Evolutionary conservation across 2,113 vertebrate genomes (phyloP), one percentile per base, ranked within the genome.

Genomic region (Scolopax mira): DNA sequence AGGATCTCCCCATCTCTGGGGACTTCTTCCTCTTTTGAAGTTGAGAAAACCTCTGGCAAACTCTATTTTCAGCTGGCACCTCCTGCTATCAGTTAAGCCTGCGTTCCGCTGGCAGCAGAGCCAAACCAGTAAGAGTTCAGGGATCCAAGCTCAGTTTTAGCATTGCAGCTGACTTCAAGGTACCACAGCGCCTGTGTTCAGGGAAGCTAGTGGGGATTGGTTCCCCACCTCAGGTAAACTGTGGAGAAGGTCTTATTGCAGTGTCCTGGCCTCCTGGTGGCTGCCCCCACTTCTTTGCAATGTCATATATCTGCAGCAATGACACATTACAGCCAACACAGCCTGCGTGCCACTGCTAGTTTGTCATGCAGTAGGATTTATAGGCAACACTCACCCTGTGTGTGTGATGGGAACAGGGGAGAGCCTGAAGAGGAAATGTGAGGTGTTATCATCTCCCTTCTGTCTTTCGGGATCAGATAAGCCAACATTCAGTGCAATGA

Each of bases 241-340:
- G 3, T 13, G 12, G 11, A 75, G 21, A 75, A n/a, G 28, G 31
- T 33, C 31, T 19, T n/a, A 4, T 13, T 3, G 0, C 1, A 1
- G 22, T 25, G 13, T 44, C 30, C 30, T 60, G 21, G 11, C 22
- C 37, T 25, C 2, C 28, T 17, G 37, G 12, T 70, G 41, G 35
- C 64, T 81, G 23, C 14, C 4, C 27, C 28, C 9, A 35, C 39
- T 52, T 61, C 54, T 42, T 81, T 48, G 39, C 22, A 41, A 28
- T 15, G n/a, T 27, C 81, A 69, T 72, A 42, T 19, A 85, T 31
- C 60, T 70, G 46, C 37, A 84, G 41, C 51, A 61, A 9, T 22
- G 60, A 65, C 41, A 62, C 3, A 2, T 35, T 27, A 28, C 37
- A 80, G 35, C 18, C 39, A 57, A 30, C 1, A 4, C 48, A 64